phyloP scores from a whole-genome alignment of 2,888 invertebrate species.

The Lasioglossum pauxillum region DNA sequence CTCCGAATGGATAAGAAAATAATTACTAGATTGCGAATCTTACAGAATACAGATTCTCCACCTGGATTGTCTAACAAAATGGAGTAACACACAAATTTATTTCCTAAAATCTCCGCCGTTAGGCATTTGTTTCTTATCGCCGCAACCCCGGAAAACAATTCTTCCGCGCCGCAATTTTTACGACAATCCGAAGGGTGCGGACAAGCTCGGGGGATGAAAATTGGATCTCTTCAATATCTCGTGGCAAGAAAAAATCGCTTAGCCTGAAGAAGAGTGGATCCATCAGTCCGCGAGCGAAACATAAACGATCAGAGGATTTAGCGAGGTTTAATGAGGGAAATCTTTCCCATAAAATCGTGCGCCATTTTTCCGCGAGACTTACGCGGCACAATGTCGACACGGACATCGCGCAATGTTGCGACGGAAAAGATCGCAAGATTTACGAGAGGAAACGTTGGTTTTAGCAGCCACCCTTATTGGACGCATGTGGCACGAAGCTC shows the following conservation, averaged over 20 bases:
- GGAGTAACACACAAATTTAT: background rate
- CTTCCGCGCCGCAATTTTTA: background rate
- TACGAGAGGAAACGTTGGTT: slow-evolving; percentile 56
- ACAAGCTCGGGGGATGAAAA: background rate
- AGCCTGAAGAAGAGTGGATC: background rate
- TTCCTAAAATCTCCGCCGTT: background rate
- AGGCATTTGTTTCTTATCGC: background rate
- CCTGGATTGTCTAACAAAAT: too few relatives aligned
- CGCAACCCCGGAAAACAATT: background rate
- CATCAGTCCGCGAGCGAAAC: background rate
- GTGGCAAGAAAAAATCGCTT: background rate
- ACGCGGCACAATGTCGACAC: slow-evolving; percentile 15
- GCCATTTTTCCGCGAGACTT: slow-evolving; percentile 30
- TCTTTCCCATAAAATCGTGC: background rate
- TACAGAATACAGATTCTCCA: too few relatives aligned
- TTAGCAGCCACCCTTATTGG: slow-evolving; percentile 55
- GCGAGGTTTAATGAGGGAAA: background rate
- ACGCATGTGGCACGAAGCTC: slow-evolving; percentile 40
- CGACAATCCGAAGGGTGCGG: background rate
- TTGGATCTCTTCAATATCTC: background rate
- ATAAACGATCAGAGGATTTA: background rate
- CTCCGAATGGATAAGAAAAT: background rate
- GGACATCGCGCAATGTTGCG: background rate
- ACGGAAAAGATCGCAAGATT: slow-evolving; percentile 44
- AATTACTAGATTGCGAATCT: background rate